Evolutionary conservation across 1,140 invertebrate genomes (phyloP).

Genomic region (Dendrolimus kikuchii): DNA sequence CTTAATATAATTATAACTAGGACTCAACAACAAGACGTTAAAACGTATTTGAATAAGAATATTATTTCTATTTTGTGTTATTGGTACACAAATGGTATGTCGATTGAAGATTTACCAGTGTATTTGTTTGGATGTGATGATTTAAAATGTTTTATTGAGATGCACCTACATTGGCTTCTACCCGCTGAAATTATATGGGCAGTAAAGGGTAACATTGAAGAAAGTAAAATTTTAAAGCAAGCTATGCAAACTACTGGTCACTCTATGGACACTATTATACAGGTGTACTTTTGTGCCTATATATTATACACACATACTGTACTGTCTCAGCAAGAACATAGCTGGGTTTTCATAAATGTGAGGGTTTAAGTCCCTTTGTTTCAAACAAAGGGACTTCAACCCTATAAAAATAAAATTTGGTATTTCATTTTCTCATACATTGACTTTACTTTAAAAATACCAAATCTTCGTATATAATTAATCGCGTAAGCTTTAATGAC

Average conservation of each 20-base stretch:
- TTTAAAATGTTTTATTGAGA: conserved; percentile 28
- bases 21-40: conserved; percentile 21
- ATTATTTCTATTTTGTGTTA: conserved; percentile 35
- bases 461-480: no score
- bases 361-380: no score
- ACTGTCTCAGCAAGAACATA: no score
- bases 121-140: conserved; percentile 34
- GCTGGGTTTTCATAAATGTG: no score
- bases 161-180: conserved; percentile 39
- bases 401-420: no score
- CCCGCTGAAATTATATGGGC: conserved; percentile 44
- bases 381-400: no score
- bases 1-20: conserved; percentile 31
- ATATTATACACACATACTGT: neutral
- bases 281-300: conserved; percentile 25
- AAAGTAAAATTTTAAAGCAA: conserved; percentile 15
- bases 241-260: neutral
- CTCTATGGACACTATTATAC: conserved; percentile 28
- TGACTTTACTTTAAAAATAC: no score
- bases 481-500: no score
- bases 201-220: conserved; percentile 31
- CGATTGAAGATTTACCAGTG: conserved; percentile 36
- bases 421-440: no score
- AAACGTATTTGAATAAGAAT: conserved; percentile 37
- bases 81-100: conserved; percentile 39